Evolutionary conservation across 2,797 vertebrate genomes (phyloP), one percentile per base, ranked within the genome.

Genomic region (Pangasius larnaudii): DNA sequence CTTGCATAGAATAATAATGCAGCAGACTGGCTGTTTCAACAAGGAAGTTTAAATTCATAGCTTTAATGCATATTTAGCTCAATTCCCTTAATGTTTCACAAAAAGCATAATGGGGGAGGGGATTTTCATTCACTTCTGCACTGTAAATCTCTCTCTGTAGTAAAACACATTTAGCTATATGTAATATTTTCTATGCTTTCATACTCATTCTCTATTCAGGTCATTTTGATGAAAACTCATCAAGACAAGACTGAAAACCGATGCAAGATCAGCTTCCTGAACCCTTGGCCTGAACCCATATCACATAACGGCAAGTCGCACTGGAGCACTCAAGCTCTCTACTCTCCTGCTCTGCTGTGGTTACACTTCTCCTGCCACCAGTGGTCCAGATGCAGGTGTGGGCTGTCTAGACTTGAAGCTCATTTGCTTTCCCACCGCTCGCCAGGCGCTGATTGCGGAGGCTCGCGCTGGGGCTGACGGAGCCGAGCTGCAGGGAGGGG

Each of bases 401-500:
- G 92, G 93, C 88, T 89, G 94, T 96, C 96, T 95, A 96, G 95
- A 95, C 91, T 90, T 92, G 93, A 91, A 91, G 91, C 95, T 96
- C 95, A 96, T 96, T 96, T 95, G 95, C 95, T 96, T 96, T 96
- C 95, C 93, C 89, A 91, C 85, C 84, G 94, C 94, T 95, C 93
- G 94, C 94, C 94, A 93, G 92, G 93, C 90, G 92, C 93, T 96
- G 95, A 96, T 96, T 96, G 95, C 94, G 86, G 91, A 92, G 93
- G 93, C 93, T 94, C 94, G 94, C 91, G 91, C 93, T 89, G 91
- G 91, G 91, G 83, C 61, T 90, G 93, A 93, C 93, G 93, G 91
- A 84, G 74, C 88, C 86, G 88, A 93, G 92, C 93, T 94, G 86
- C 84, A 85, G 87, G 85, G 89, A 89, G 86, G 86, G 89, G 89